phyloP scores from a whole-genome alignment of 2,113 vertebrate species.

The Alectura lathami region DNA sequence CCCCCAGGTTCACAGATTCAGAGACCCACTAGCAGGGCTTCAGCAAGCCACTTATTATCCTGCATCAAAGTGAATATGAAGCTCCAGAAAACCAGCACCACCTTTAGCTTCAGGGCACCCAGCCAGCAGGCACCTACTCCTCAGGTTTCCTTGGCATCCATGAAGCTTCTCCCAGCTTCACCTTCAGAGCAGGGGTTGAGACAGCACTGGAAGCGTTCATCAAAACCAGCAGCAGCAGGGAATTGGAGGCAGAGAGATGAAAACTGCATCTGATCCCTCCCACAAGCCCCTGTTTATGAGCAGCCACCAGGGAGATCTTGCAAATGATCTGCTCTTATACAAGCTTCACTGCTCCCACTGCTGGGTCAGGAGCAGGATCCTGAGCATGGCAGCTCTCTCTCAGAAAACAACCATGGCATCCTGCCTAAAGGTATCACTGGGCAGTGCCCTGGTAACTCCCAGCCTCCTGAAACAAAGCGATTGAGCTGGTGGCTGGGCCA shows the following conservation, averaged over 20 bases:
- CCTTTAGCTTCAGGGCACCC: too few relatives aligned
- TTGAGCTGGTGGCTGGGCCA: background rate
- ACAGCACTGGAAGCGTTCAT: background rate
- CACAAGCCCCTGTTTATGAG: background rate
- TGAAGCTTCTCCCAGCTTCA: background rate
- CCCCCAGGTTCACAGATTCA: background rate
- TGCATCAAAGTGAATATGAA: too few relatives aligned
- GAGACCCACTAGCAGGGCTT: rapidly evolving
- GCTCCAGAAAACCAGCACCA: background rate
- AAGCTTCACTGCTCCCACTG: background rate
- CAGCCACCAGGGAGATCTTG: background rate
- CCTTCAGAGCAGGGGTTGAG: background rate
- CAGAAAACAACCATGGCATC: background rate
- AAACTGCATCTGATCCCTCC: background rate
- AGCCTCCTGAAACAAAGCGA: background rate
- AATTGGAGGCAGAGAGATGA: background rate
- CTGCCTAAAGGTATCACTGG: background rate
- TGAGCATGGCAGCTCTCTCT: background rate
- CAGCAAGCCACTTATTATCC: background rate
- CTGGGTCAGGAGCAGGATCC: background rate
- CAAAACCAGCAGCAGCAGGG: background rate
- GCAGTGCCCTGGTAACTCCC: background rate
- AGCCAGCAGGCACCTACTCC: background rate
- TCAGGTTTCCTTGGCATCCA: background rate
- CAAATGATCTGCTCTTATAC: too few relatives aligned